Conservation (phyloP, 2,113 vertebrate genomes). For the Dolichallabes microphthalmus region DNA sequence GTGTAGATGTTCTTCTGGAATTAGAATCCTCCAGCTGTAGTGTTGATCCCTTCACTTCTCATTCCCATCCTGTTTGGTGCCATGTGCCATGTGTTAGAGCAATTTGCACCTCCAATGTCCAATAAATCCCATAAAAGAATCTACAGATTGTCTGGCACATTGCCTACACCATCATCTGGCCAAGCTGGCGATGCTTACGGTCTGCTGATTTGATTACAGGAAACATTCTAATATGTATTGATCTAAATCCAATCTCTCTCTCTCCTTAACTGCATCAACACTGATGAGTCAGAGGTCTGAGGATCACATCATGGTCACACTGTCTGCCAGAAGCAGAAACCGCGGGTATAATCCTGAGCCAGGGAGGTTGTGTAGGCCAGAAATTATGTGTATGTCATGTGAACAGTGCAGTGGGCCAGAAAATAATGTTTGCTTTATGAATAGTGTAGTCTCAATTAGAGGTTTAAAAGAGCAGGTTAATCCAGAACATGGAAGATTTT, state of each 20-base stretch:
- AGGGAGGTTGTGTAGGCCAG: neutral
- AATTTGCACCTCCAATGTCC: conserved; percentile 11
- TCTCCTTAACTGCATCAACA: conserved; percentile 12
- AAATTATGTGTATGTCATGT: neutral
- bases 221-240: conserved; percentile 2
- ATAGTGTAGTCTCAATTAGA: neutral
- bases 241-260: conserved; percentile 17
- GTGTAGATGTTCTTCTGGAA: neutral
- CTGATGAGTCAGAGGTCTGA: neutral
- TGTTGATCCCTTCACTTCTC: neutral
- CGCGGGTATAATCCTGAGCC: neutral
- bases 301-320: no score
- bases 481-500: neutral
- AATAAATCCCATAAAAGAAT: conserved; percentile 10
- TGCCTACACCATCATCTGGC: neutral
- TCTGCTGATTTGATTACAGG: neutral
- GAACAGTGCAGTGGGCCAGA: neutral
- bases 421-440: neutral
- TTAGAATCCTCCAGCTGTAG: neutral
- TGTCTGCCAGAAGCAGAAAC: neutral
- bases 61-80: neutral
- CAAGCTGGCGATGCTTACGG: neutral
- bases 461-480: neutral
- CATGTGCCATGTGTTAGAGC: conserved; percentile 13
- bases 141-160: conserved; percentile 8